Conservation (phyloP, 2,888 invertebrate species). For the Pocota personata region DNA sequence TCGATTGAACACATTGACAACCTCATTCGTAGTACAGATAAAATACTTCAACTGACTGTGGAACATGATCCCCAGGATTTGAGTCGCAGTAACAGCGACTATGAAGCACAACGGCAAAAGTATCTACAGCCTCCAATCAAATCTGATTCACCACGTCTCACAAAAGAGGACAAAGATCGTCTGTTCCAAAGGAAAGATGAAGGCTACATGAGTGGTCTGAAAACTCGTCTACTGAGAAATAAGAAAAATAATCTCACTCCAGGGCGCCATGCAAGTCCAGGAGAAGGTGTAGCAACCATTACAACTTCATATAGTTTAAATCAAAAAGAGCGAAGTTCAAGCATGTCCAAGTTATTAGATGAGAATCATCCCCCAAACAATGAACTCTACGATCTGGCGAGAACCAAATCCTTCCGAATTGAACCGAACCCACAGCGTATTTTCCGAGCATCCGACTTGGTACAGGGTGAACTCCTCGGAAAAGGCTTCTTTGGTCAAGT, state of each 20-base stretch:
- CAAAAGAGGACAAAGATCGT: constrained; percentile 82
- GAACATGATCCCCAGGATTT: constrained; percentile 93
- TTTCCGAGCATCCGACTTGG: constrained; percentile 95
- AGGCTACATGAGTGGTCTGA: constrained; percentile 85
- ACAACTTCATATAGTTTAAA: constrained; percentile 80
- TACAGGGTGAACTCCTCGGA: constrained; percentile 94
- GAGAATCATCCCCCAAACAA: constrained; percentile 84
- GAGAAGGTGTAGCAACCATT: constrained; percentile 17
- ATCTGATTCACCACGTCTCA: constrained; percentile 83
- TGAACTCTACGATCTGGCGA: constrained; percentile 88
- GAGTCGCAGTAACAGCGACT: constrained; percentile 84
- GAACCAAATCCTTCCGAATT: constrained; percentile 93
- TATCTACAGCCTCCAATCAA: constrained; percentile 83
- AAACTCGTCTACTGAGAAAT: constrained; percentile 85
- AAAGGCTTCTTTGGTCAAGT: constrained; percentile 98
- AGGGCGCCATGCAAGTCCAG: constrained; percentile 2
- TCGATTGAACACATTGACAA: constrained; percentile 91
- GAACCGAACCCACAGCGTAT: constrained; percentile 87
- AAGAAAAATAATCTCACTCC: constrained; percentile 83
- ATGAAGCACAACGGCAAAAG: constrained; percentile 75
- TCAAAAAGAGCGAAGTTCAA: constrained; percentile 92
- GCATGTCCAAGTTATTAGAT: constrained; percentile 92
- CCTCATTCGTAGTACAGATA: constrained; percentile 88
- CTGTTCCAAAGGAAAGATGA: constrained; percentile 82
- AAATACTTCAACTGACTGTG: constrained; percentile 92